Evolutionary conservation across 2,797 vertebrate species (phyloP), one percentile per base, ranked within the genome.

Genomic region (Syndactyla subalaris): DNA sequence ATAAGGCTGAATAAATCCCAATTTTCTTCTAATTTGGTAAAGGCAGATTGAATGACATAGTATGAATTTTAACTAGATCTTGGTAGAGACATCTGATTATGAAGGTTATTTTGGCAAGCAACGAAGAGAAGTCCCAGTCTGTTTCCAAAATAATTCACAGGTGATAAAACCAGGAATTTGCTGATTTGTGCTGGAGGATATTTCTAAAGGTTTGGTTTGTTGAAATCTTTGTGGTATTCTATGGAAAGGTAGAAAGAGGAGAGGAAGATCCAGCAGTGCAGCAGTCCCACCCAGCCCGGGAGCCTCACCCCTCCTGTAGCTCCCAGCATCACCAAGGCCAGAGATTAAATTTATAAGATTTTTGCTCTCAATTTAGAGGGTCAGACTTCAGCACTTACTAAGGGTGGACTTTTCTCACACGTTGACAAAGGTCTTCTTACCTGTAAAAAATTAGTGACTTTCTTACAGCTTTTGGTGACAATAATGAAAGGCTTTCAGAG

Each of bases 1-100:
- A 74, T 84, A 88, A 91, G 26, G 24, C 36, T 62, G 54, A 88
- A 77, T 32, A 77, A 93, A 83, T 24, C 17, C 5, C 3, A 70
- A 41, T 91, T 88, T 75, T 93, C 51, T 88, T 89, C 68, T 85
- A 73, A 54, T 94, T 83, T 84, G 81, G 78, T 63, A 89, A 89
- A 80, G 63, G 29, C 62, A 83, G 52, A 59, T 3, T n/a, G 43
- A 92, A n/a, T 68, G 43, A 65, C 57, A 58, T 8, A 12, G 65
- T 23, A 55, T 26, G 61, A 88, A 89, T 89, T 86, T 87, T 81
- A 89, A 93, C 63, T 80, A 92, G 36, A 81, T 36, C 26, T 54
- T 81, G 49, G 71, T 70, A 16, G 38, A 87, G 49, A 38, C 67
- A 58, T 41, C 30, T 45, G 58, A 76, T 63, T 34, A 57, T 36